Conservation (phyloP, 2,797 vertebrate genomes). For the Adrianichthys oophorus region DNA sequence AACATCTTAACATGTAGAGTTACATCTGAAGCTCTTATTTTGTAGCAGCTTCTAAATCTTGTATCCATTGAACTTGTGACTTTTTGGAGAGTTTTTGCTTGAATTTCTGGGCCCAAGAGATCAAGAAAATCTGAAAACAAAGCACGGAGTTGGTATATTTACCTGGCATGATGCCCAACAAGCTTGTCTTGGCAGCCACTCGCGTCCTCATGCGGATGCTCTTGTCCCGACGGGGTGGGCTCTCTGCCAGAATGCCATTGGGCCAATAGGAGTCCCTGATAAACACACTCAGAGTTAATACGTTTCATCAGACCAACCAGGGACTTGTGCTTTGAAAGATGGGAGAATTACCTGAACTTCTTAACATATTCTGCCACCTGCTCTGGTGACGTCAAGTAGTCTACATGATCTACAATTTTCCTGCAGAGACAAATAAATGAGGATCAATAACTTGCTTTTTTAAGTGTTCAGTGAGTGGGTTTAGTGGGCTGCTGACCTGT, state of each 20-base stretch:
- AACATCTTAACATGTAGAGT: no score
- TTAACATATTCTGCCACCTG: conserved; percentile 98
- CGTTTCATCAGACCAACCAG: conserved; percentile 3
- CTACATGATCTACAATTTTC: conserved; percentile 99
- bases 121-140: not conserved
- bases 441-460: conserved; percentile 1
- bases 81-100: no score
- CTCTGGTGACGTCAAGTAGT: conserved; percentile 96
- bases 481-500: conserved; percentile 78
- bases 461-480: no score
- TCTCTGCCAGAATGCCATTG: conserved; percentile 95
- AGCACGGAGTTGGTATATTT: not conserved
- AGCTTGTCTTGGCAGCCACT: conserved; percentile 93
- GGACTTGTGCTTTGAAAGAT: not conserved
- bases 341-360: conserved; percentile 88
- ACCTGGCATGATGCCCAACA: conserved; percentile 98
- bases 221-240: conserved; percentile 89
- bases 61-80: no score
- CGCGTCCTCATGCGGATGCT: conserved; percentile 94
- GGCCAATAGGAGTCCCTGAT: conserved; percentile 97
- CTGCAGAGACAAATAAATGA: conserved; percentile 72
- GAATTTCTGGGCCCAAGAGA: not conserved
- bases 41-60: no score
- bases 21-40: no score
- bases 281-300: conserved; percentile 7